These are phyloP conservation scores for Peromyscus melanophrys DNA, from an alignment of 2,797 vertebrate species.

Conservation along the genomic window DNA sequence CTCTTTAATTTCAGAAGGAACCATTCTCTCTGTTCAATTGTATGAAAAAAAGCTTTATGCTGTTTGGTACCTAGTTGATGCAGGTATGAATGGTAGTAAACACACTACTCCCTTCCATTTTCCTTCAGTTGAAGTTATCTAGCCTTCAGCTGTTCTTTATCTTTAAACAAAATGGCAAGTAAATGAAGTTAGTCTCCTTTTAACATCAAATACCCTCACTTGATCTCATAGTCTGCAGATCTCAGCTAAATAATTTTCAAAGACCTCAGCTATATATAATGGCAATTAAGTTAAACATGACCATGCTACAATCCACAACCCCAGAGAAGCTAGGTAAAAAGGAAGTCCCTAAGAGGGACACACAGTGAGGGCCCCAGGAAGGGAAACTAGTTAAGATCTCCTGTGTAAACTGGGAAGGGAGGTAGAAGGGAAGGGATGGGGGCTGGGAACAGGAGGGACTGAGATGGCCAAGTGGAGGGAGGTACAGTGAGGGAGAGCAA, in stretches of 20 bases:
- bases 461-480: too few species aligned
- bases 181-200: neutral
- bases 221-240: neutral
- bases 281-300: neutral
- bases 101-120: neutral
- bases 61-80: neutral
- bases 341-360: too few species aligned
- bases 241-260: slow-evolving; percentile 37
- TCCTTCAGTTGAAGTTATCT: neutral
- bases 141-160: neutral
- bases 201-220: neutral
- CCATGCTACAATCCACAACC: too few species aligned
- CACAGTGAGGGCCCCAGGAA: too few species aligned
- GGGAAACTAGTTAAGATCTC: too few species aligned
- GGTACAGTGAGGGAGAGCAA: too few species aligned
- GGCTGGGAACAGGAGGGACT: too few species aligned
- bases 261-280: neutral
- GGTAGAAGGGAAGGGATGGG: too few species aligned
- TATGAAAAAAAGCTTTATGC: neutral
- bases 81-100: neutral
- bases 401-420: too few species aligned
- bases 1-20: neutral
- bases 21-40: neutral
- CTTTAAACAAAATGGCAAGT: neutral
- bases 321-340: too few species aligned